phyloP scores from a whole-genome alignment of 1,140 invertebrate genomes.

The Chironomus striatipennis region DNA sequence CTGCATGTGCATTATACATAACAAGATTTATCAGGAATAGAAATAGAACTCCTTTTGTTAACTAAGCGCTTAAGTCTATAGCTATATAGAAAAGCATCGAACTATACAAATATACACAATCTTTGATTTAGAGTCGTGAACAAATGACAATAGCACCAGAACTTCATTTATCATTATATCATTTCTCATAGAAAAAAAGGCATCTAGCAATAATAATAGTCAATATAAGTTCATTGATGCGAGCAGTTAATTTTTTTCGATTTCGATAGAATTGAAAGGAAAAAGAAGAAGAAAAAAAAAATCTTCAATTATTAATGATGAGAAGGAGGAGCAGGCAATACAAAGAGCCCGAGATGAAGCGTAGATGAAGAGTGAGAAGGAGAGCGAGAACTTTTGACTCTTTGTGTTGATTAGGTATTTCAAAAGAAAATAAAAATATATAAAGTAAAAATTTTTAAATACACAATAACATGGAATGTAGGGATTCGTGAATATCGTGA shows the following conservation, averaged over 20 bases:
- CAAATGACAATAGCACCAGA: conserved; percentile 12
- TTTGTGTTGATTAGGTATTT: conserved; percentile 9
- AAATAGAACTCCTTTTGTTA: no score
- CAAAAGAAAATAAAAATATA: background rate
- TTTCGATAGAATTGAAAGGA: background rate
- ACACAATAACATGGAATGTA: background rate
- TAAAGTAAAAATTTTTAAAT: background rate
- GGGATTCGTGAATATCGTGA: background rate
- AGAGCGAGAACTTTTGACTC: background rate
- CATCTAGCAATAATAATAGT: conserved; percentile 2
- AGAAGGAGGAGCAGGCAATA: background rate
- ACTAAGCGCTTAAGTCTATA: no score
- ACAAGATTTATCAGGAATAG: no score
- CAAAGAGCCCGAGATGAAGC: no score
- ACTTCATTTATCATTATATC: conserved; percentile 14
- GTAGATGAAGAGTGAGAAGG: background rate
- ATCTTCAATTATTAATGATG: conserved; percentile 14
- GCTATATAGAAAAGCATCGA: no score
- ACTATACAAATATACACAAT: background rate
- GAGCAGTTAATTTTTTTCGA: background rate
- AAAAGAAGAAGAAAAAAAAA: background rate
- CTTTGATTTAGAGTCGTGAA: conserved; percentile 8
- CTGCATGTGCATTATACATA: no score
- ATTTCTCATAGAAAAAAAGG: background rate
- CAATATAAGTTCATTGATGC: conserved; percentile 8